Conservation (phyloP, 2,113 vertebrate species). For the Calyptommatus sinebrachiatus region DNA sequence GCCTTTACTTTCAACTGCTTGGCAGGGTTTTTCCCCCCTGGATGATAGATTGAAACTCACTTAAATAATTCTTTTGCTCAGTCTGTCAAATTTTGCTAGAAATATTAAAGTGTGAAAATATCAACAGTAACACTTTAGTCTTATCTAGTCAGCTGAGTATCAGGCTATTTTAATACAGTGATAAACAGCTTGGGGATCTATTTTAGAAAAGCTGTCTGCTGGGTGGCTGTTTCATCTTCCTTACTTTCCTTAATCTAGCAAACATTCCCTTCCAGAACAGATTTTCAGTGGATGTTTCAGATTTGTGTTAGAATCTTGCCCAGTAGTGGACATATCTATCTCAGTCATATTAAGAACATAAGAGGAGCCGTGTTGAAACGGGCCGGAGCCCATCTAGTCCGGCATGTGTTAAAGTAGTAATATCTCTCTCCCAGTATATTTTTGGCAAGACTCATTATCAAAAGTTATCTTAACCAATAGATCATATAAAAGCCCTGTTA, state of each 20-base stretch:
- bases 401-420: too few species aligned
- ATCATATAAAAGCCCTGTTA: too few species aligned
- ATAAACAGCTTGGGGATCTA: slow-evolving; percentile 53
- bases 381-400: too few species aligned
- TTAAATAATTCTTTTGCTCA: slow-evolving; percentile 48
- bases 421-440: too few species aligned
- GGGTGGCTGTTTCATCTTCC: slow-evolving; percentile 61
- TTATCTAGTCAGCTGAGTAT: slow-evolving; percentile 39
- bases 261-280: slow-evolving; percentile 15
- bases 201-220: slow-evolving; percentile 54
- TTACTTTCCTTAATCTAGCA: slow-evolving; percentile 54
- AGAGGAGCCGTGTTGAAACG: too few species aligned
- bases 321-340: too few species aligned
- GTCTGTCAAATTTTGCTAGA: slow-evolving; percentile 24
- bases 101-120: slow-evolving; percentile 25
- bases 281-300: not conserved
- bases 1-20: not conserved
- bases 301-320: not conserved
- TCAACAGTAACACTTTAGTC: slow-evolving; percentile 9
- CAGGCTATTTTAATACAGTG: slow-evolving; percentile 47
- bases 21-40: slow-evolving; percentile 19
- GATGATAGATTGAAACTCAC: slow-evolving; percentile 23
- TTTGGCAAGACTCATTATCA: too few species aligned
- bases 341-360: not conserved
- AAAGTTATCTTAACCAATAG: too few species aligned